Conservation (phyloP, 2,888 invertebrate species). For the Drosophila maculinotata region DNA sequence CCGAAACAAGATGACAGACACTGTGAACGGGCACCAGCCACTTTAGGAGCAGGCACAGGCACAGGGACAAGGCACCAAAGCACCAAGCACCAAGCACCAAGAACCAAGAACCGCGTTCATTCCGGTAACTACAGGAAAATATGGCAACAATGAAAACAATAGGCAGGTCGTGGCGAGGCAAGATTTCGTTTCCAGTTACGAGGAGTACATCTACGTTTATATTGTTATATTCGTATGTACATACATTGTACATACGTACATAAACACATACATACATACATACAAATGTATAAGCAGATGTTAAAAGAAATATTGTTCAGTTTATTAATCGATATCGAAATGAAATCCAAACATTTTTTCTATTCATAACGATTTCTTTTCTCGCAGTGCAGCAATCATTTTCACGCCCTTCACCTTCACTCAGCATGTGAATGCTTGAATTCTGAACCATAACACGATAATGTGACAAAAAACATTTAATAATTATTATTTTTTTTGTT, state of each 20-base stretch:
- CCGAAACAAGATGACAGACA: conserved; percentile 39
- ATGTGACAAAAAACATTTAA: too few species aligned
- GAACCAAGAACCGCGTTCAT: conserved; percentile 2
- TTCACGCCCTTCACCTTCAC: too few species aligned
- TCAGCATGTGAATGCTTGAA: too few species aligned
- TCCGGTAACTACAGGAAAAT: conserved; percentile 41
- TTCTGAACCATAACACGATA: too few species aligned
- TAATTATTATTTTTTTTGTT: too few species aligned
- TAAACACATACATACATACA: too few species aligned
- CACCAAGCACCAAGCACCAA: conserved; percentile 20
- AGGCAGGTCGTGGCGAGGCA: conserved; percentile 32
- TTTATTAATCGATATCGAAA: conserved; percentile 1
- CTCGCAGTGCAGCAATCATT: too few species aligned
- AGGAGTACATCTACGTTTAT: conserved; percentile 1
- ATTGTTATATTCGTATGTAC: not conserved
- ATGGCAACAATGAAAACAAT: conserved; percentile 71
- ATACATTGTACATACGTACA: not conserved
- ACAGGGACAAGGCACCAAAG: not conserved
- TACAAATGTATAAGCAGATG: too few species aligned
- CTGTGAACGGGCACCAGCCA: conserved; percentile 14
- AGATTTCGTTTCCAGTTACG: conserved; percentile 31
- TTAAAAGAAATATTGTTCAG: too few species aligned
- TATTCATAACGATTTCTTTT: too few species aligned
- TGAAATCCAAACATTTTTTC: too few species aligned
- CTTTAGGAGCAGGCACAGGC: conserved; percentile 29